A percentile compares a stretch with the other conserved stretches of the same genome.
phyloP scores from a whole-genome alignment of 2,888 invertebrate species.

The Drosophila stalkeri region DNA sequence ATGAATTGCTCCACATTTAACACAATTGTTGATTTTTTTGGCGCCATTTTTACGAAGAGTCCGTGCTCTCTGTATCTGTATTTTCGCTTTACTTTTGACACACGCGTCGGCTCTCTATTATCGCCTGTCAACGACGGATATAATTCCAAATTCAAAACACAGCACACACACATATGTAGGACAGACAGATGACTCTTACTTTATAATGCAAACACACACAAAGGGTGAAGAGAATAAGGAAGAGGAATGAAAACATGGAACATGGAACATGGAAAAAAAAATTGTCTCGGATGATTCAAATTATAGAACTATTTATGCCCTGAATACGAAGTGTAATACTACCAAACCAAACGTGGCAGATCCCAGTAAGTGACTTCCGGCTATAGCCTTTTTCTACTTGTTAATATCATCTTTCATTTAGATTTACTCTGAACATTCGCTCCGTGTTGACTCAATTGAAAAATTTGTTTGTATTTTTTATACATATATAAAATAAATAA shows the following conservation, averaged over 20 bases:
- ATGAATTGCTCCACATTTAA: conserved; percentile 85
- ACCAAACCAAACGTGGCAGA: too few species aligned
- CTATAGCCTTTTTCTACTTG: too few species aligned
- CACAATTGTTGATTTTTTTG: conserved; percentile 84
- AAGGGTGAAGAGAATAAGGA: neutral
- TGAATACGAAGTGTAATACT: too few species aligned
- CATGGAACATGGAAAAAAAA: too few species aligned
- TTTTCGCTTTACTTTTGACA: conserved; percentile 26
- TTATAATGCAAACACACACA: neutral
- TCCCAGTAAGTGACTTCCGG: too few species aligned
- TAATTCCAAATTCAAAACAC: conserved; percentile 30
- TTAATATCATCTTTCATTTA: too few species aligned
- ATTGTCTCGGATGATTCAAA: too few species aligned
- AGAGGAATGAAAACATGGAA: neutral
- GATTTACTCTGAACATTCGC: too few species aligned
- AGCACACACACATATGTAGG: conserved; percentile 8
- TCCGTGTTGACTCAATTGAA: too few species aligned
- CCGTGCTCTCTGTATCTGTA: neutral
- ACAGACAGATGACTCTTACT: neutral
- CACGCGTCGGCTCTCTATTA: conserved; percentile 26
- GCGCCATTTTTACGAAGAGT: conserved; percentile 75
- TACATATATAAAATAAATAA: too few species aligned
- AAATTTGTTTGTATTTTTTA: too few species aligned
- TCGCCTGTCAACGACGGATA: conserved; percentile 40
- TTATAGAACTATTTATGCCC: too few species aligned